These are phyloP conservation scores for Rhyacophila brunnea DNA, from an alignment of 1,140 invertebrate genomes.

Conservation along the genomic window DNA sequence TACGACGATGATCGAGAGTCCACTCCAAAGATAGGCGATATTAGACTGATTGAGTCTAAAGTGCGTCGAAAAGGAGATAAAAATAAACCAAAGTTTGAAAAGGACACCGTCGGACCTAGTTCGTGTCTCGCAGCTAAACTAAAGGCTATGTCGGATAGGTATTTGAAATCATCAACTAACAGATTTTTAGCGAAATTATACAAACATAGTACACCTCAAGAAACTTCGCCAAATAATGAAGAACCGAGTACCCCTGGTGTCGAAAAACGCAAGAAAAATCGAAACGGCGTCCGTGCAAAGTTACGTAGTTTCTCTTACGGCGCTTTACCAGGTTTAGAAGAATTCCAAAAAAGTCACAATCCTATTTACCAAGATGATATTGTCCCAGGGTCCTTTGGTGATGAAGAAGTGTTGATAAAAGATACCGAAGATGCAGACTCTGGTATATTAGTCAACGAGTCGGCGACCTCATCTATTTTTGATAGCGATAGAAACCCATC, in stretches of 20 bases:
- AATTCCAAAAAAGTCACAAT: slow-evolving; percentile 64
- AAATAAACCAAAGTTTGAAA: slow-evolving; percentile 48
- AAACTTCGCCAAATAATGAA: slow-evolving; percentile 31
- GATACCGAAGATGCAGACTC: slow-evolving; percentile 70
- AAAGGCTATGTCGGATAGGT: slow-evolving; percentile 69
- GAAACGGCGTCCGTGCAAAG: slow-evolving; percentile 58
- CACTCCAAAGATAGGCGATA: slow-evolving; percentile 33
- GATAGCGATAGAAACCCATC: slow-evolving; percentile 61
- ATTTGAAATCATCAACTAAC: slow-evolving; percentile 67
- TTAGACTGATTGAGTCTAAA: slow-evolving; percentile 31
- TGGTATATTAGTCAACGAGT: slow-evolving; percentile 73
- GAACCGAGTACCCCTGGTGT: slow-evolving; percentile 11
- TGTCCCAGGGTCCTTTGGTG: slow-evolving; percentile 54
- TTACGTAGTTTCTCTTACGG: slow-evolving; percentile 75
- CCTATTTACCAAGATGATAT: slow-evolving; percentile 59
- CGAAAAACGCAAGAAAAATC: slow-evolving; percentile 40
- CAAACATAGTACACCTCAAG: slow-evolving; percentile 47
- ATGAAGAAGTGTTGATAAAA: slow-evolving; percentile 59
- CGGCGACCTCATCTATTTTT: slow-evolving; percentile 65
- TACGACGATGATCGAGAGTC: slow-evolving; percentile 47
- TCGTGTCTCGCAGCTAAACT: slow-evolving; percentile 68
- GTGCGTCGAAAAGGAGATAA: slow-evolving; percentile 41
- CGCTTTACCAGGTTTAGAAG: slow-evolving; percentile 68
- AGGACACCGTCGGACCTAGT: slow-evolving; percentile 53
- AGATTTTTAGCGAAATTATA: slow-evolving; percentile 69